Evolutionary conservation across 2,888 invertebrate species (phyloP), one percentile per base, ranked within the genome.

Genomic region (Eupithecia dodoneata): DNA sequence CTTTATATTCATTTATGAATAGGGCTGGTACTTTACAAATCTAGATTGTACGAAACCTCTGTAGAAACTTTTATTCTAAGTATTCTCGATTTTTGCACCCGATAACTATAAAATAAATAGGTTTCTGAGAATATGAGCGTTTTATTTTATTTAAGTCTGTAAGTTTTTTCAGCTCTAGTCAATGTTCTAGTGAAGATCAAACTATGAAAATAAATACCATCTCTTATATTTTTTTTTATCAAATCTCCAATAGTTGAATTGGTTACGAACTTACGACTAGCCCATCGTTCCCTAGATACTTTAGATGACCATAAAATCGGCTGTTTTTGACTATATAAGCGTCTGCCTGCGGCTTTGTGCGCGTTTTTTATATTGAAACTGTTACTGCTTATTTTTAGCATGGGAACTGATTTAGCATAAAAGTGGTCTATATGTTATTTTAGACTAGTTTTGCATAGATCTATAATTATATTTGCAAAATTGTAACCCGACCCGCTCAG

Each of bases 1-100:
- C 73, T 79, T 69, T 74, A 77, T 70, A 47, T 49, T n/a, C n/a
- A 5, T 71, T 73, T 73, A 73, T 55, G 55, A 42, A 67, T 71
- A 75, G 66, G 70, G 52, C 47, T 77, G 75, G 55, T 72, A 41
- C 45, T 18, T 18, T 49, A n/a, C n/a, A 44, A 45, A 47, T 45
- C 69, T 70, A 30, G 47, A 44, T 66, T 6, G 6, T 15, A 15
- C 45, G 15, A 44, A 45, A 69, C 15, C 42, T 41, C 67, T 45
- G 9, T n/a, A 44, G 30, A 45, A 69, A 45, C 9, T 70, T 47
- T 45, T 49, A 69, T 49, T 49, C 3, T 4, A 30, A 66, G 66
- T 42, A 47, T 70, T 45, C 30, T 47, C 30, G 70, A n/a, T 42
- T 70, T 70, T 49, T 18, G 47, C 47, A 70, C 18, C 12, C 47